Evolutionary conservation across 2,113 vertebrate species (phyloP), one percentile per base, ranked within the genome.

Genomic region (Myrmecophaga tridactyla): DNA sequence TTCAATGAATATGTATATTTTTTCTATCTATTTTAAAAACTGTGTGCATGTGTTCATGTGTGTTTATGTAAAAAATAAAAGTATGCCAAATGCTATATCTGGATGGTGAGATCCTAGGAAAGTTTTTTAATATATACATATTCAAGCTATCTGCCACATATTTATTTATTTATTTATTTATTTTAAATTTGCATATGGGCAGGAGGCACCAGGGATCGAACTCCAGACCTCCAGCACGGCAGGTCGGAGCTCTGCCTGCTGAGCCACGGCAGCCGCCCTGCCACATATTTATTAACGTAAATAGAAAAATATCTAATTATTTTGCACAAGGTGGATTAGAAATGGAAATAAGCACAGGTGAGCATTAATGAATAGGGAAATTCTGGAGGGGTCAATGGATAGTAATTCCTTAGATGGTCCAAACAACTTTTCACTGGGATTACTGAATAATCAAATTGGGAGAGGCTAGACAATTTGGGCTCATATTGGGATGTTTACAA

Each of bases 331-430:
- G 31, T 48, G 23, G 5, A 48, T 36, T 48, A 62, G 48, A 63
- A 48, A n/a, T n/a, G 41, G n/a, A 65, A 89, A 63, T n/a, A n/a
- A n/a, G n/a, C n/a, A n/a, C n/a, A n/a, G n/a, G n/a, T n/a, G n/a
- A n/a, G n/a, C n/a, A n/a, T n/a, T n/a, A n/a, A n/a, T n/a, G n/a
- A 12, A 39, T 12, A 31, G 31, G 17, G 34, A 89, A 39, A 36
- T 15, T 4, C 3, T 20, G 1, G 41, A 13, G 10, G 3, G 27
- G n/a, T 53, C 34, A 21, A 9, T 31, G 4, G 27, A 51, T 1
- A 12, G 73, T 6, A 9, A 31, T 5, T 14, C 46, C 18, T 65
- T 21, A 63, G 41, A 20, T 65, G 11, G 29, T 9, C 14, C 39
- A 8, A 17, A 31, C 41, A 73, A 29, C 6, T 67, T n/a, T 29